Conservation (phyloP, 2,888 invertebrate species). For the Pachliopta kotzebuea region DNA sequence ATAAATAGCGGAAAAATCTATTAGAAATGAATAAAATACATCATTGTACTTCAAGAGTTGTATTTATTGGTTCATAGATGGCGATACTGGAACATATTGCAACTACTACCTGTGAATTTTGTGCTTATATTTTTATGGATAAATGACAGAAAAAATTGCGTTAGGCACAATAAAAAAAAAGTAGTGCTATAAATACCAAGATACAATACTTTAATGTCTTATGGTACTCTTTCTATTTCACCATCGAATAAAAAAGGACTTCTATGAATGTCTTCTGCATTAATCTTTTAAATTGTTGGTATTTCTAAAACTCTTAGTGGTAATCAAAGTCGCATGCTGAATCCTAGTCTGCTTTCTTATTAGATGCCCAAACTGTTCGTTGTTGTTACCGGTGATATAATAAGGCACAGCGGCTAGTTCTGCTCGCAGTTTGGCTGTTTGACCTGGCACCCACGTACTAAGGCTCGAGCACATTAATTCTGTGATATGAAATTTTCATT, state of each 20-base stretch:
- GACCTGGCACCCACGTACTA: slow-evolving; percentile 24
- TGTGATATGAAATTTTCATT: slow-evolving; percentile 5
- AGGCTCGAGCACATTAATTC: slow-evolving; percentile 23
- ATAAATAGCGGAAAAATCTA: background rate
- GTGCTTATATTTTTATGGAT: no score
- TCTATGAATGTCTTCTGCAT: no score
- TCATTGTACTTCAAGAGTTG: no score
- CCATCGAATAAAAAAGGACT: no score
- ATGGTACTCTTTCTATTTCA: no score
- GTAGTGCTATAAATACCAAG: no score
- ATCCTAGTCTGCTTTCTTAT: background rate
- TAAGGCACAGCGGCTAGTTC: slow-evolving; percentile 4
- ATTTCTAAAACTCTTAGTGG: background rate
- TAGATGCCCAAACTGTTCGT: background rate
- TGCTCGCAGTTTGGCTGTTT: slow-evolving; percentile 7
- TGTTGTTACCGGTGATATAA: background rate
- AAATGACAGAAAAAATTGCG: no score
- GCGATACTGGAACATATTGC: background rate
- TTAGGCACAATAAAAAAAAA: no score
- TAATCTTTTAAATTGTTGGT: no score
- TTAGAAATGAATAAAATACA: background rate
- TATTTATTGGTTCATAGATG: background rate
- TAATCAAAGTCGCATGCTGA: background rate
- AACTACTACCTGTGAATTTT: no score
- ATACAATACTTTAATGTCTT: no score